A percentile compares a stretch with the other conserved stretches of the same genome.
These are phyloP conservation scores for Brenthis hecate DNA, from an alignment of 2,888 invertebrate genomes.

Conservation along the genomic window DNA sequence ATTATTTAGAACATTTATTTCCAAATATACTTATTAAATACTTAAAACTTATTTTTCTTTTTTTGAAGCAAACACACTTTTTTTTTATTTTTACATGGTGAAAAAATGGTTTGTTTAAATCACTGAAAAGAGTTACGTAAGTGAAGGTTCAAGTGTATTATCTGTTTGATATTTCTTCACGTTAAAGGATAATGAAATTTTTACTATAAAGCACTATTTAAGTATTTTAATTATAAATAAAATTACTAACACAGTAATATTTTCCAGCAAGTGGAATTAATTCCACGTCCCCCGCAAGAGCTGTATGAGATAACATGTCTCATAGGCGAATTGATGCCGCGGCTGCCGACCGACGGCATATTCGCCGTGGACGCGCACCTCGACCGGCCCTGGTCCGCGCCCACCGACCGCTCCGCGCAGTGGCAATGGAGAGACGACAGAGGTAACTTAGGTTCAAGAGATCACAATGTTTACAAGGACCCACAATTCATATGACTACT, in stretches of 20 bases:
- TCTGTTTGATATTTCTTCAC: no score
- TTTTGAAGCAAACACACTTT: no score
- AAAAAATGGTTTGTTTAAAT: no score
- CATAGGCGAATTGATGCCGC: slow-evolving; percentile 98
- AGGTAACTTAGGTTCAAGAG: slow-evolving; percentile 67
- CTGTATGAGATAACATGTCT: slow-evolving; percentile 98
- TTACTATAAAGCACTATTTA: no score
- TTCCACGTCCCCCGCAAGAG: slow-evolving; percentile 96
- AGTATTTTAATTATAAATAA: no score
- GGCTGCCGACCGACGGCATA: slow-evolving; percentile 96
- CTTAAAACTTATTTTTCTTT: no score
- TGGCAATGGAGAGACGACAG: slow-evolving; percentile 99
- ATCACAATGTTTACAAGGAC: neutral
- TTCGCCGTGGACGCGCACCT: slow-evolving; percentile 96
- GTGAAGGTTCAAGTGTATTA: no score
- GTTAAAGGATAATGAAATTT: no score
- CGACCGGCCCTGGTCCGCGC: slow-evolving; percentile 87
- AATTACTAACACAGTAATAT: neutral
- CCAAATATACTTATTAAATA: no score
- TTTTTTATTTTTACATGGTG: no score
- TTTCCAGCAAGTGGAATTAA: slow-evolving; percentile 88
- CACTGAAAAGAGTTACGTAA: no score
- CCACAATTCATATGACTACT: neutral
- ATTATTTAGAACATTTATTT: no score
- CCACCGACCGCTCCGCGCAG: slow-evolving; percentile 92